phyloP scores from a whole-genome alignment of 53 echinoderm and acorn worm genomes.

The Arbacia lixula region DNA sequence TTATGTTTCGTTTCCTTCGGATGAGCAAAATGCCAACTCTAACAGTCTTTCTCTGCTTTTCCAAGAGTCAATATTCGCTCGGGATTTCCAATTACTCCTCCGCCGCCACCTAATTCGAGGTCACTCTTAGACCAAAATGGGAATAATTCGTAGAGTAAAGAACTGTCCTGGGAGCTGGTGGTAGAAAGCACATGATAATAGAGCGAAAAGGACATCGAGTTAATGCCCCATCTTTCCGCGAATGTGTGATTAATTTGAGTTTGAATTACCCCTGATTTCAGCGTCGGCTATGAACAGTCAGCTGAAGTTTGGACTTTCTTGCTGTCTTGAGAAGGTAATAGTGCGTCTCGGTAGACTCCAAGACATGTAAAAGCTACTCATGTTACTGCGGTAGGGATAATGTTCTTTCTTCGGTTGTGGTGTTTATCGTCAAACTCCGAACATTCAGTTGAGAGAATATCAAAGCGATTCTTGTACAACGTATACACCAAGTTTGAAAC shows the following conservation, averaged over 20 bases:
- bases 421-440: too few relatives aligned
- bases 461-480: too few relatives aligned
- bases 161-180: not conserved
- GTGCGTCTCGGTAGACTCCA: not conserved
- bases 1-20: too few relatives aligned
- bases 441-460: too few relatives aligned
- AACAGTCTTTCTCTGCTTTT: too few relatives aligned
- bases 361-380: not conserved
- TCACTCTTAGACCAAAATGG: not conserved
- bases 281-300: constrained; percentile 4
- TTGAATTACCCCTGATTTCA: constrained; percentile 37
- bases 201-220: not conserved
- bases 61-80: too few relatives aligned
- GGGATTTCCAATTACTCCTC: not conserved
- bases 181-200: not conserved
- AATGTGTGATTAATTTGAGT: constrained; percentile 25
- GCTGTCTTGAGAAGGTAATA: too few relatives aligned
- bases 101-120: constrained; percentile 5
- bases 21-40: too few relatives aligned
- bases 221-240: constrained; percentile 12
- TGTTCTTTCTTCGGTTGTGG: too few relatives aligned
- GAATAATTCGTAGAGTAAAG: not conserved
- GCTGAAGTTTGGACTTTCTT: not conserved
- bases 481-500: too few relatives aligned
- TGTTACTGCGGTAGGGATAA: too few relatives aligned